Percentiles rank a stretch among this genome's conserved stretches.
phyloP scores from a whole-genome alignment of 2,888 invertebrate genomes.

The Mongoloraphidia duomilia region DNA sequence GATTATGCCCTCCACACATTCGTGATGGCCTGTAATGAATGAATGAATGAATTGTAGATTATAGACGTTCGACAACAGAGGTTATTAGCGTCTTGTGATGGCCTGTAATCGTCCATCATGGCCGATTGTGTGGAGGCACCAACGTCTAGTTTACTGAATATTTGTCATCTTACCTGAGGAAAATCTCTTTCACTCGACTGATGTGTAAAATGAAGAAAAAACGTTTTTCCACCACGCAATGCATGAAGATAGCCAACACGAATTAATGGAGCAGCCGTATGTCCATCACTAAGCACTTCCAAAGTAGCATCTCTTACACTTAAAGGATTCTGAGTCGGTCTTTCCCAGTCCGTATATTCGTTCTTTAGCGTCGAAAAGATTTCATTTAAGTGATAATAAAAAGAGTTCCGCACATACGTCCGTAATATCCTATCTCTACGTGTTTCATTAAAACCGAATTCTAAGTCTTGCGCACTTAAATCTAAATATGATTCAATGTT shows the following conservation, averaged over 20 bases:
- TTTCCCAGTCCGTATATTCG: conserved; percentile 94
- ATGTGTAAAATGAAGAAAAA: conserved; percentile 79
- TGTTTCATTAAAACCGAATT: conserved; percentile 85
- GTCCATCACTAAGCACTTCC: conserved; percentile 81
- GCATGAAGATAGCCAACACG: conserved; percentile 69
- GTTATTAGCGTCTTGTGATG: too few species aligned
- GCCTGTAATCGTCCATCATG: too few species aligned
- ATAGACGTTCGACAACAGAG: too few species aligned
- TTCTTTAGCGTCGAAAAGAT: conserved; percentile 84
- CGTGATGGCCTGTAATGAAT: too few species aligned
- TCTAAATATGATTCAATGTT: conserved; percentile 70
- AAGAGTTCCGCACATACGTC: conserved; percentile 88
- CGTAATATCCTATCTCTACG: conserved; percentile 72
- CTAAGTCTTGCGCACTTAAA: conserved; percentile 68
- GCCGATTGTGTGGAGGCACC: too few species aligned
- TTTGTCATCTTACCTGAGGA: conserved; percentile 61
- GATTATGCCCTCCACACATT: too few species aligned
- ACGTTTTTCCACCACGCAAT: conserved; percentile 62
- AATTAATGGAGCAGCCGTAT: conserved; percentile 74
- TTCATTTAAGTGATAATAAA: conserved; percentile 88
- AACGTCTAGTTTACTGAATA: too few species aligned
- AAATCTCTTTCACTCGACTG: conserved; percentile 69
- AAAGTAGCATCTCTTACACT: conserved; percentile 75
- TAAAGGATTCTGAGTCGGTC: conserved; percentile 70
- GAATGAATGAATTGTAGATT: too few species aligned